These are phyloP conservation scores for Hemiscyllium ocellatum DNA, from an alignment of 2,113 vertebrate genomes.

Conservation along the genomic window DNA sequence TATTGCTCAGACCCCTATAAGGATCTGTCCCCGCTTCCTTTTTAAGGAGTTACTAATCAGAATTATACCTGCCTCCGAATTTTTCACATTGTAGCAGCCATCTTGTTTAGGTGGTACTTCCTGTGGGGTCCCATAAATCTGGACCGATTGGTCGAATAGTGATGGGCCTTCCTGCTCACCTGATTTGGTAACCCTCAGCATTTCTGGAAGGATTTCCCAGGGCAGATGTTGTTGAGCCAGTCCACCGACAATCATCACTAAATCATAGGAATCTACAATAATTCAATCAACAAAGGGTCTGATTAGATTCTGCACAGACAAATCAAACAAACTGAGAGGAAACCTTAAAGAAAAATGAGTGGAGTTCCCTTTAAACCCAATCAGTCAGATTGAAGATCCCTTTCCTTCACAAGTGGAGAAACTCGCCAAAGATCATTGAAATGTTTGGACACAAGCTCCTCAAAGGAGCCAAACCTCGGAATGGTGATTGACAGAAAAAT, in stretches of 20 bases:
- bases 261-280: conserved; percentile 62
- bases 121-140: not conserved
- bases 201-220: conserved; percentile 54
- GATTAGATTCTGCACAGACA: not conserved
- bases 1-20: no score
- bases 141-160: not conserved
- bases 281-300: not conserved
- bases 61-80: not conserved
- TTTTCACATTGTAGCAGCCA: not conserved
- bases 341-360: not conserved
- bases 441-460: not conserved
- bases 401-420: not conserved
- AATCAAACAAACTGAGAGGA: not conserved
- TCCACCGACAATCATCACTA: conserved; percentile 68
- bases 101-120: not conserved
- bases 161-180: conserved; percentile 55
- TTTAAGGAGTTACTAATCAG: not conserved
- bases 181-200: conserved; percentile 66
- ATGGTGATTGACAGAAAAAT: not conserved
- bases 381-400: not conserved
- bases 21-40: not conserved
- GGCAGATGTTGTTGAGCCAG: conserved; percentile 70
- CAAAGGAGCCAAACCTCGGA: not conserved
- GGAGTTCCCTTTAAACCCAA: not conserved
- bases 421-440: not conserved